These are phyloP conservation scores for Ophion costatus DNA, from an alignment of 2,888 invertebrate genomes.

Conservation along the genomic window DNA sequence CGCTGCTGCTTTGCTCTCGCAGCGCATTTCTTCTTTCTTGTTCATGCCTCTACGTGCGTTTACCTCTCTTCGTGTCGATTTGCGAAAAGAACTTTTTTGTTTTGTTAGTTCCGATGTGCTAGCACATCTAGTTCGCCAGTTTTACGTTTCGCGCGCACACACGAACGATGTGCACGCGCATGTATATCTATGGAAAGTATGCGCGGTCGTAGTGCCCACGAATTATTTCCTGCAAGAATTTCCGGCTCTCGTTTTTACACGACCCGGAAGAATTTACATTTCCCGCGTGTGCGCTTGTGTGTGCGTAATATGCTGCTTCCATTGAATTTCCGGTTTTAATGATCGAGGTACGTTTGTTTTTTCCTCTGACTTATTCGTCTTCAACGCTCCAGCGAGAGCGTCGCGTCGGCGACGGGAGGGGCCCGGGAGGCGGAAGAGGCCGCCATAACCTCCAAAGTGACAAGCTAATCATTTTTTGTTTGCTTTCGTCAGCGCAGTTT, in stretches of 20 bases:
- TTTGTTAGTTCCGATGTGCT: not conserved
- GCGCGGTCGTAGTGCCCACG: not conserved
- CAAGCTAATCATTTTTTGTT: not conserved
- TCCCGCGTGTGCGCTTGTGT: not conserved
- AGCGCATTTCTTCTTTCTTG: not conserved
- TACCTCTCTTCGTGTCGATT: not conserved
- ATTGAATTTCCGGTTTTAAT: slow-evolving; percentile 6
- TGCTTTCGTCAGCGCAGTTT: not conserved
- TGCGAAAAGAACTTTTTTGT: not conserved
- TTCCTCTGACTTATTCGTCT: not conserved
- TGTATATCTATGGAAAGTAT: not conserved
- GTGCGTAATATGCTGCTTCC: not conserved
- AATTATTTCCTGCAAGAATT: not conserved
- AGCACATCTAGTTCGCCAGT: not conserved
- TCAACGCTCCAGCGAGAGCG: not conserved
- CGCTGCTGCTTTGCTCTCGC: not conserved
- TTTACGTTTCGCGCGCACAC: not conserved
- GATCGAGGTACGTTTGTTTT: slow-evolving; percentile 23
- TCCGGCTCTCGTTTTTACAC: not conserved
- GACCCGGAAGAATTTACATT: not conserved
- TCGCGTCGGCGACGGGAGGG: not conserved
- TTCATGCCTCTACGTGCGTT: not conserved
- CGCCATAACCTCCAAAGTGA: not conserved
- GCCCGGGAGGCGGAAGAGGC: not conserved
- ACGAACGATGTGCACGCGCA: no score